A percentile compares a stretch with the other conserved stretches of the same genome.
Evolutionary conservation across 2,113 vertebrate species (phyloP).

Genomic region (Dissostichus mawsoni): DNA sequence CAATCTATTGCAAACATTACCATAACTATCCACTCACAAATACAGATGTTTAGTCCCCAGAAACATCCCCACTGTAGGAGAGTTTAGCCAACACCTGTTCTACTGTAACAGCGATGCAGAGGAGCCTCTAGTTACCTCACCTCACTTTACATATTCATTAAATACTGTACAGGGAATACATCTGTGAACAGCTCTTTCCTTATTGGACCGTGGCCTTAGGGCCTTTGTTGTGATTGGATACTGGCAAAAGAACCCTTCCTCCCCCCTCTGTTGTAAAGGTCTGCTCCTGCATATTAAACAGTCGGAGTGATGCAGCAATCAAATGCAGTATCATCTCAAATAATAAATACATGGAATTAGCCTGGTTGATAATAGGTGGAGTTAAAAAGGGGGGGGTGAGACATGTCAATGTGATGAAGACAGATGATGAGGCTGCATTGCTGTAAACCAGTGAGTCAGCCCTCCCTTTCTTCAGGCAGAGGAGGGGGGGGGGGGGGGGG

Average conservation of each 20-base stretch:
- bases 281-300: conserved; percentile 73
- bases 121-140: conserved; percentile 10
- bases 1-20: background rate
- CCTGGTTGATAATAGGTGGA: background rate
- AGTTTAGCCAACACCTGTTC: conserved; percentile 10
- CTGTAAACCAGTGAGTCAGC: conserved; percentile 81
- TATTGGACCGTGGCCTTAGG: conserved; percentile 57
- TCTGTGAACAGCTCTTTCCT: conserved; percentile 37
- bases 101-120: conserved; percentile 13
- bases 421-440: conserved; percentile 77
- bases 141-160: conserved; percentile 35
- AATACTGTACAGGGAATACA: conserved; percentile 19
- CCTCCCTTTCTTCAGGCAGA: conserved; percentile 61
- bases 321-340: conserved; percentile 28
- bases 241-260: conserved; percentile 54
- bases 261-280: conserved; percentile 59
- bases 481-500: background rate
- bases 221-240: conserved; percentile 69
- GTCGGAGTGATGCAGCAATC: conserved; percentile 54
- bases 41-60: background rate
- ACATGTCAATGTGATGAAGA: conserved; percentile 75
- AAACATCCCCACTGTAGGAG: background rate
- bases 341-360: conserved; percentile 14
- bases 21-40: background rate
- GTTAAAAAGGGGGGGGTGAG: conserved; percentile 15